These are phyloP conservation scores for Ceratina japonica DNA, from an alignment of 1,140 invertebrate genomes.

Conservation along the genomic window DNA sequence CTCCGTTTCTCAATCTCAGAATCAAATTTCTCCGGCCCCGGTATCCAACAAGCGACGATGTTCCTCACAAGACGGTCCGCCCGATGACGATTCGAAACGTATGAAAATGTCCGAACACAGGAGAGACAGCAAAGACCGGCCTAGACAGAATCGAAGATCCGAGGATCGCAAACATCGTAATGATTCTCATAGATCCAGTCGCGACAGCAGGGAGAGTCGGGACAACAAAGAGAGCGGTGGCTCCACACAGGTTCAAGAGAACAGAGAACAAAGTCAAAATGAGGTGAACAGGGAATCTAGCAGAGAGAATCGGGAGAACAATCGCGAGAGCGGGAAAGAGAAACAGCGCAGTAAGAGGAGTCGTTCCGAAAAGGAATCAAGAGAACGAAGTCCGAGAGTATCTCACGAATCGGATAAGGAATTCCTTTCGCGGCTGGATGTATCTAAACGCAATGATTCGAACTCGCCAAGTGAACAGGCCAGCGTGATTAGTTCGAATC, in stretches of 20 bases:
- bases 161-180: slow-evolving; percentile 77
- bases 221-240: slow-evolving; percentile 71
- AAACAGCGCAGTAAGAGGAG: slow-evolving; percentile 72
- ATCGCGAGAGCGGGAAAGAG: slow-evolving; percentile 69
- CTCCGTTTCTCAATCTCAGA: slow-evolving; percentile 56
- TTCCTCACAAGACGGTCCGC: slow-evolving; percentile 87
- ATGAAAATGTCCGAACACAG: slow-evolving; percentile 84
- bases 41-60: slow-evolving; percentile 86
- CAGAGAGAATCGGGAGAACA: slow-evolving; percentile 73
- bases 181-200: slow-evolving; percentile 73
- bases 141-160: slow-evolving; percentile 74
- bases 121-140: slow-evolving; percentile 87
- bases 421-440: slow-evolving; percentile 83
- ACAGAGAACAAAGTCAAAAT: slow-evolving; percentile 52
- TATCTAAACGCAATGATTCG: slow-evolving; percentile 73
- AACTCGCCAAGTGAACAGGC: slow-evolving; percentile 67
- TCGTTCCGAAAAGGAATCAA: slow-evolving; percentile 70
- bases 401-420: slow-evolving; percentile 81
- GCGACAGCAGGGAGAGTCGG: slow-evolving; percentile 74
- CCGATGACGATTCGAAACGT: slow-evolving; percentile 86
- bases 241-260: slow-evolving; percentile 60
- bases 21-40: slow-evolving; percentile 81
- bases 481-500: slow-evolving; percentile 56
- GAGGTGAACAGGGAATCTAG: slow-evolving; percentile 67
- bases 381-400: slow-evolving; percentile 75